Percentiles rank a stretch among this genome's conserved stretches.
These are phyloP conservation scores for Leptoteleia sp. DNA, from an alignment of 1,140 invertebrate genomes.

Conservation along the genomic window DNA sequence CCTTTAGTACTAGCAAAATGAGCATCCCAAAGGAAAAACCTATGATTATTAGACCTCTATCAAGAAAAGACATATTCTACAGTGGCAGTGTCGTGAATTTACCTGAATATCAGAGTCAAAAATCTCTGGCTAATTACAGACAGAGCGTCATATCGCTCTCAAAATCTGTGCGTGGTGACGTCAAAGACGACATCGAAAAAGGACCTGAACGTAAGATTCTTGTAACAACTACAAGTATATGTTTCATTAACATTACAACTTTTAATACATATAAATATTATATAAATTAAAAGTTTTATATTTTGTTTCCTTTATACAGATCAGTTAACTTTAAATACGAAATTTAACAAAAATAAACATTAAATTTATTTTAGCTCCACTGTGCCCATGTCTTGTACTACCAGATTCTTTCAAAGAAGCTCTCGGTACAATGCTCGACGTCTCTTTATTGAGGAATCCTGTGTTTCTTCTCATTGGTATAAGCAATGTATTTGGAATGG, in stretches of 20 bases:
- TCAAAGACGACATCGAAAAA: conserved; percentile 85
- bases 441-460: conserved; percentile 93
- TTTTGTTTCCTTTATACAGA: no score
- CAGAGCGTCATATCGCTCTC: conserved; percentile 91
- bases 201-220: conserved; percentile 85
- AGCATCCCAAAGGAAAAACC: conserved; percentile 83
- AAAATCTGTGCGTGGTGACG: conserved; percentile 84
- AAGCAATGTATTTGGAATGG: conserved; percentile 96
- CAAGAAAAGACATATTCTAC: conserved; percentile 99
- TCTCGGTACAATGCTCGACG: conserved; percentile 95
- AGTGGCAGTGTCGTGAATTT: conserved; percentile 95
- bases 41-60: conserved; percentile 93
- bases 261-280: no score
- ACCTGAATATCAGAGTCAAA: conserved; percentile 95
- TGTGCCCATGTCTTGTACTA: conserved; percentile 90
- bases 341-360: conserved; percentile 1
- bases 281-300: no score
- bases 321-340: no score
- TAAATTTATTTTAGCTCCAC: conserved; percentile 73
- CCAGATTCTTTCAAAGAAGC: conserved; percentile 91
- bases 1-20: conserved; percentile 80
- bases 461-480: conserved; percentile 96
- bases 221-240: no score
- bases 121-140: conserved; percentile 92
- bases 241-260: no score